Percentiles rank a stretch among this genome's conserved stretches.
Evolutionary conservation across 2,113 vertebrate species (phyloP).

Genomic region (Panthera uncia): DNA sequence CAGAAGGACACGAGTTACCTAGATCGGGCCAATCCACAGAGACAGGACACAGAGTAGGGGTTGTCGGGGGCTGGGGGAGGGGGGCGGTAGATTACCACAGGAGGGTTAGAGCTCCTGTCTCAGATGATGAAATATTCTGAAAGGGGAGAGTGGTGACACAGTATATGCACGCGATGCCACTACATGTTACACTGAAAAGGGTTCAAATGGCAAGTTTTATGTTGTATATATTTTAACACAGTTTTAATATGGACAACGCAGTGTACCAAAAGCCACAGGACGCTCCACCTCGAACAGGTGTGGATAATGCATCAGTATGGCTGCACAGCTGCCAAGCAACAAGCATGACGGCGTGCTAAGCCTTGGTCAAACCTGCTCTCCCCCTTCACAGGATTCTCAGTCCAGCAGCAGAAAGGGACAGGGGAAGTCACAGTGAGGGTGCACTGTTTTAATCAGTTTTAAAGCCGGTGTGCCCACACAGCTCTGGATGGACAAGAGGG

Average conservation of each 20-base stretch:
- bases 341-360: not conserved
- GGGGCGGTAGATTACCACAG: rapidly evolving
- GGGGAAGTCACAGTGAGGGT: not conserved
- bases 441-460: not conserved
- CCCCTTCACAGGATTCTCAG: not conserved
- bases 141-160: not conserved
- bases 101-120: rapidly evolving
- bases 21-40: not conserved
- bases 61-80: not conserved
- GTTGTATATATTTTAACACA: not conserved
- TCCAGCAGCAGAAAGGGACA: not conserved
- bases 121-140: rapidly evolving
- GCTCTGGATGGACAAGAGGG: not conserved
- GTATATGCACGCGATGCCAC: not conserved
- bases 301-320: rapidly evolving
- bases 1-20: not conserved
- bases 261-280: not conserved
- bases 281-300: not conserved
- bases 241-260: not conserved
- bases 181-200: not conserved
- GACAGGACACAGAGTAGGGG: rapidly evolving
- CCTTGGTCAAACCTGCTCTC: not conserved
- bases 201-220: not conserved
- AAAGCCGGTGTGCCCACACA: rapidly evolving
- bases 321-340: not conserved